phyloP scores from a whole-genome alignment of 1,140 invertebrate genomes.

The Scaptomyza hsui region DNA sequence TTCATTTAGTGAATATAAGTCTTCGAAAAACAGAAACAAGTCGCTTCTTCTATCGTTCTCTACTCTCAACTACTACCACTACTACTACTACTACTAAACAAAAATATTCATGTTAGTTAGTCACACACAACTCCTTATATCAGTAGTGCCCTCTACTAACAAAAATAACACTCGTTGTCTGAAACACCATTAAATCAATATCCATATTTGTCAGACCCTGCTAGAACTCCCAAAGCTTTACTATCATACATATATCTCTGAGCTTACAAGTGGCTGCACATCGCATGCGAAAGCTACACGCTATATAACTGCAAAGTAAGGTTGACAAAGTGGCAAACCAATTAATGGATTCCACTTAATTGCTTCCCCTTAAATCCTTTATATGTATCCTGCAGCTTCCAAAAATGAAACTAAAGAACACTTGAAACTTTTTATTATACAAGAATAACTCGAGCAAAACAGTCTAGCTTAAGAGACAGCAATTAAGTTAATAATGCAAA shows the following conservation, averaged over 20 bases:
- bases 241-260: conserved; percentile 35
- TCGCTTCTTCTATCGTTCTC: conserved; percentile 35
- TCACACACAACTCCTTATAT: conserved; percentile 17
- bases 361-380: not conserved
- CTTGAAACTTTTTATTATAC: conserved; percentile 24
- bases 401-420: conserved; percentile 33
- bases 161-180: conserved; percentile 51
- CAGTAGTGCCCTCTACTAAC: conserved; percentile 43
- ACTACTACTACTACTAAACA: too few relatives aligned
- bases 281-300: conserved; percentile 36
- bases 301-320: conserved; percentile 26
- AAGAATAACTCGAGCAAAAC: conserved; percentile 27
- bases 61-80: conserved; percentile 27
- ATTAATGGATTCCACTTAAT: conserved; percentile 10
- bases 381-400: conserved; percentile 59
- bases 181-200: conserved; percentile 27
- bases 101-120: conserved; percentile 10
- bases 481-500: conserved; percentile 14
- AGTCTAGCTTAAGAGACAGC: conserved; percentile 37
- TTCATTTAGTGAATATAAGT: conserved; percentile 20
- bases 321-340: conserved; percentile 4
- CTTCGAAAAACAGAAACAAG: not conserved
- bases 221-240: conserved; percentile 35
- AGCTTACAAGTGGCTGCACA: conserved; percentile 31
- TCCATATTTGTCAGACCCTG: conserved; percentile 5